A percentile compares a stretch with the other conserved stretches of the same genome.
Evolutionary conservation across 2,113 vertebrate species (phyloP).

Genomic region (Centropus bengalensis): DNA sequence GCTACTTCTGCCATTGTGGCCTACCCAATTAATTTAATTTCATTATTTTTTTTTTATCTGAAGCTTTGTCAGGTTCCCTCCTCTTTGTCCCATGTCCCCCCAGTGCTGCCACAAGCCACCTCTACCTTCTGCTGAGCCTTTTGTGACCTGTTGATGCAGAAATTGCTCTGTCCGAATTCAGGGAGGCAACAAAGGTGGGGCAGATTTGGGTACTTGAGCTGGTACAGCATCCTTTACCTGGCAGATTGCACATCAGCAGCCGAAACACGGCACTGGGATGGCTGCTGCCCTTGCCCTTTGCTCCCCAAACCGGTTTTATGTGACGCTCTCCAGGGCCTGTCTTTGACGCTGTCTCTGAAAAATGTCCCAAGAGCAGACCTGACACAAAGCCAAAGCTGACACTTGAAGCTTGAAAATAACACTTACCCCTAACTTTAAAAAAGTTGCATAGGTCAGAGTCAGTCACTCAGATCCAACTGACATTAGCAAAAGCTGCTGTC

Average conservation of each 20-base stretch:
- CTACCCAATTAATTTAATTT: not conserved
- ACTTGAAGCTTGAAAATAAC: not conserved
- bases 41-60: not conserved
- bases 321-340: not conserved
- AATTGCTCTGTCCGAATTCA: rapidly evolving
- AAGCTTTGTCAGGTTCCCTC: not conserved
- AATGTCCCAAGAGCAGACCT: not conserved
- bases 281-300: no score
- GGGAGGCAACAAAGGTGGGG: not conserved
- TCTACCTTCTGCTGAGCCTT: not conserved
- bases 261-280: rapidly evolving
- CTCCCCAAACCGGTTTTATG: not conserved
- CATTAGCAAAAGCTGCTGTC: not conserved
- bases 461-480: not conserved
- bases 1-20: not conserved
- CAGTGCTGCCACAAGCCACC: not conserved
- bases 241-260: not conserved
- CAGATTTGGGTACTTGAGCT: not conserved
- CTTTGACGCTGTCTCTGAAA: not conserved
- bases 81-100: not conserved
- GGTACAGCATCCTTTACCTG: not conserved
- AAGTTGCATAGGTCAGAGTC: not conserved
- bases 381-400: not conserved
- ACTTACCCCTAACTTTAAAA: no score
- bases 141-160: not conserved